Conservation (phyloP, 2,113 vertebrate species). For the Scomber colias region DNA sequence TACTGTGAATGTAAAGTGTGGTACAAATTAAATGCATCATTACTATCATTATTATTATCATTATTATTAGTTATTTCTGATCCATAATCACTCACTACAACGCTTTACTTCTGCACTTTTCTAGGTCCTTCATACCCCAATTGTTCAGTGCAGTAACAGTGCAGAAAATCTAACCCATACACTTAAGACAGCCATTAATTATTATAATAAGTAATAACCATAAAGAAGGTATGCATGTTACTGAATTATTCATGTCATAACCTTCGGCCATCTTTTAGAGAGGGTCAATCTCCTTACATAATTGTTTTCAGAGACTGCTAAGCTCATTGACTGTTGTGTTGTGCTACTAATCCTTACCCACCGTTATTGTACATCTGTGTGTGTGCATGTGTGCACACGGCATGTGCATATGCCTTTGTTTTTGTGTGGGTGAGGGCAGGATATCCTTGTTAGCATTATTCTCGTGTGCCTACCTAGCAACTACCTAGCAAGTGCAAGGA, state of each 20-base stretch:
- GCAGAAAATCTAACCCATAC: not conserved
- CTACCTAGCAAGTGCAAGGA: not conserved
- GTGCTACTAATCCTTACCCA: constrained; percentile 67
- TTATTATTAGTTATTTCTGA: too few species aligned
- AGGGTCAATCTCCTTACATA: constrained; percentile 68
- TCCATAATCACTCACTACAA: too few species aligned
- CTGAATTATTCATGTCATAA: not conserved
- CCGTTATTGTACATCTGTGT: constrained; percentile 58
- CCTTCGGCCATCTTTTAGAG: constrained; percentile 50
- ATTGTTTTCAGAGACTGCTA: constrained; percentile 68
- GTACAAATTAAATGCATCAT: too few species aligned
- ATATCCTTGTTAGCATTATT: constrained; percentile 33
- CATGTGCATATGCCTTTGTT: constrained; percentile 24
- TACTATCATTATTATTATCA: too few species aligned
- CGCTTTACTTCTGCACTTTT: not conserved
- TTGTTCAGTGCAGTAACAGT: not conserved
- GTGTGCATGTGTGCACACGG: constrained; percentile 22
- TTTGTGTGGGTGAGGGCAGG: constrained; percentile 15
- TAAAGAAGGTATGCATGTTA: constrained; percentile 15
- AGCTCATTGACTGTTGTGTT: constrained; percentile 68
- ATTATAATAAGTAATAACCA: not conserved
- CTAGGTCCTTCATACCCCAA: not conserved
- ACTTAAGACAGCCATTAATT: not conserved
- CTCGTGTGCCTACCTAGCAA: not conserved
- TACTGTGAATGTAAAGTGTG: too few species aligned